phyloP scores from a whole-genome alignment of 2,797 vertebrate species.

The Rhincodon typus region DNA sequence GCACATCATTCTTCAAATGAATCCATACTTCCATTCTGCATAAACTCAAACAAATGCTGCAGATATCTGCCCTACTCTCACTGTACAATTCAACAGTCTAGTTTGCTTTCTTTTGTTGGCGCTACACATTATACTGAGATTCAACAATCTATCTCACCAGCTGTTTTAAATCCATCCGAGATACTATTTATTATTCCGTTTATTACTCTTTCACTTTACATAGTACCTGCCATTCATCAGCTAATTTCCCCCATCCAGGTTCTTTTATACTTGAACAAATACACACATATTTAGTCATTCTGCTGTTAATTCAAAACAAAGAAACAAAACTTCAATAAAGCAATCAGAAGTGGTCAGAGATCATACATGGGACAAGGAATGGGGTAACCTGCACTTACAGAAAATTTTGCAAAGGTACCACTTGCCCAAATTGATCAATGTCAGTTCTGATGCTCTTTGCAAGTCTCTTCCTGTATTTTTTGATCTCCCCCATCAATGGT shows the following conservation, averaged over 20 bases:
- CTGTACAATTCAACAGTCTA: neutral
- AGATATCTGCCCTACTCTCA: neutral
- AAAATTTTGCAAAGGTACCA: neutral
- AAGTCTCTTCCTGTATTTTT: neutral
- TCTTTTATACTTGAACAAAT: neutral
- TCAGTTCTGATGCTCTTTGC: too few species aligned
- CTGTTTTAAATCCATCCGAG: neutral
- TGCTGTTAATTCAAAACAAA: neutral
- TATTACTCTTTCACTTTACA: neutral
- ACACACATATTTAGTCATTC: neutral
- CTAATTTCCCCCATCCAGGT: neutral
- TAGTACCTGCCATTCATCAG: neutral
- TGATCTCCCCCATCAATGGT: neutral
- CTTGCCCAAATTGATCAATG: too few species aligned
- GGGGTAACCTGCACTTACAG: neutral
- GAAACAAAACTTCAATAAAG: neutral
- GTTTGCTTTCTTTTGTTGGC: neutral
- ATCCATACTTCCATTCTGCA: neutral
- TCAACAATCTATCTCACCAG: neutral
- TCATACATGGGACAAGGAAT: neutral
- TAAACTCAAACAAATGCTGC: neutral
- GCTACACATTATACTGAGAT: neutral
- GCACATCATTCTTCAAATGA: neutral
- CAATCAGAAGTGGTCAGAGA: neutral
- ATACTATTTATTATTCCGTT: neutral